These are phyloP conservation scores for Enteromius radiatus DNA, from an alignment of 2,797 vertebrate genomes.

Conservation along the genomic window DNA sequence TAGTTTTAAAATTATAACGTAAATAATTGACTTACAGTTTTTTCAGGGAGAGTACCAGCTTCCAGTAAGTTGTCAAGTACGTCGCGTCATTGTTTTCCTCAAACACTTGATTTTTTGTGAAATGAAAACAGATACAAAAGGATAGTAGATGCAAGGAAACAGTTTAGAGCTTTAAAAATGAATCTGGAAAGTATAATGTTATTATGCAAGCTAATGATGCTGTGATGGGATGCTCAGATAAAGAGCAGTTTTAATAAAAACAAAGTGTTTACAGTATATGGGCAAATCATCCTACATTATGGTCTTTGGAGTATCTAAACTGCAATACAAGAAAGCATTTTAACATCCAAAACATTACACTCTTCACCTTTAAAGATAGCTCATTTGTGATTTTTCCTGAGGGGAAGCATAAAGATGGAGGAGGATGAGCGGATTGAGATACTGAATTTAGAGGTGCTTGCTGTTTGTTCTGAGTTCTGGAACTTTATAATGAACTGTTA, in stretches of 20 bases:
- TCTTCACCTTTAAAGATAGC: not conserved
- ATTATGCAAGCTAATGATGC: not conserved
- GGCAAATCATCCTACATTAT: not conserved
- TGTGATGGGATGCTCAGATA: too few relatives aligned
- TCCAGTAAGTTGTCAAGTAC: too few relatives aligned
- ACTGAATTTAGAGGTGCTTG: not conserved
- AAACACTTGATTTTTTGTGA: not conserved
- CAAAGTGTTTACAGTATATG: not conserved
- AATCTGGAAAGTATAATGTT: not conserved
- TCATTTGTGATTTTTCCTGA: not conserved
- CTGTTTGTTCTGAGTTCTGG: conserved; percentile 1
- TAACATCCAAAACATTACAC: not conserved
- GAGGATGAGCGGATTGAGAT: not conserved
- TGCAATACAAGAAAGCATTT: not conserved
- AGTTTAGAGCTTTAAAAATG: not conserved
- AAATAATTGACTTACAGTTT: too few relatives aligned
- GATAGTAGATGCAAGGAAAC: not conserved
- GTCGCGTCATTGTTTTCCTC: too few relatives aligned
- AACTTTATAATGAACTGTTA: conserved; percentile 6
- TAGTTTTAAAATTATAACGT: too few relatives aligned
- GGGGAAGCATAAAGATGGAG: not conserved
- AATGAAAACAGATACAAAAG: not conserved
- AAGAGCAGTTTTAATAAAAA: not conserved
- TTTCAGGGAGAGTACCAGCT: too few relatives aligned
- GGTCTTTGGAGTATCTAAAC: not conserved